Percentiles rank a stretch among this genome's conserved stretches.
phyloP scores from a whole-genome alignment of 2,113 vertebrate species.

The Epinephelus cyanopodus region DNA sequence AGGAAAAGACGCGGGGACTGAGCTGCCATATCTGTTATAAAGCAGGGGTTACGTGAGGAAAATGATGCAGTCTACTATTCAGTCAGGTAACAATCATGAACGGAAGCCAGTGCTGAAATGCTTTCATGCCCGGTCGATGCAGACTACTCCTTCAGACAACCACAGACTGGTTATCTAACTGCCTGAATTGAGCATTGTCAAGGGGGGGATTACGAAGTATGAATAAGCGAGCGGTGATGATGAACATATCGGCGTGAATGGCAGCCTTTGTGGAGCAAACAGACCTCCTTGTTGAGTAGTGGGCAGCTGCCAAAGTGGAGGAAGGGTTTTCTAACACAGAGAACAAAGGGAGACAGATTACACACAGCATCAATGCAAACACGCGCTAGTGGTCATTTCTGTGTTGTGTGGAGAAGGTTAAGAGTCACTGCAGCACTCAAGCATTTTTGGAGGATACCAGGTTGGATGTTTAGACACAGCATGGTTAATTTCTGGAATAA shows the following conservation, averaged over 20 bases:
- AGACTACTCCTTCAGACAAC: slow-evolving; percentile 45
- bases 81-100: slow-evolving; percentile 49
- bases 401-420: not conserved
- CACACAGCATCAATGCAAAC: slow-evolving; percentile 14
- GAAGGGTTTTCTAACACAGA: slow-evolving; percentile 43
- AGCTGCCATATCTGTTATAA: slow-evolving; percentile 11
- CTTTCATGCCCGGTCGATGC: slow-evolving; percentile 30
- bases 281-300: slow-evolving; percentile 65
- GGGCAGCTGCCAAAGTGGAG: slow-evolving; percentile 51
- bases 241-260: slow-evolving; percentile 74
- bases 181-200: slow-evolving; percentile 72
- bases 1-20: not conserved
- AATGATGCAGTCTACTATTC: slow-evolving; percentile 13
- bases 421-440: not conserved
- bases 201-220: slow-evolving; percentile 65
- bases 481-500: not conserved
- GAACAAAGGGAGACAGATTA: slow-evolving; percentile 42
- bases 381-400: not conserved
- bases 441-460: not conserved
- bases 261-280: slow-evolving; percentile 70
- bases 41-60: slow-evolving; percentile 36
- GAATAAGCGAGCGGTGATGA: slow-evolving; percentile 71
- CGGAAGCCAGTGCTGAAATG: slow-evolving; percentile 27
- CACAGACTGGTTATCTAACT: slow-evolving; percentile 60
- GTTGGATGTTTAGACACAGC: not conserved